Evolutionary conservation across 1,140 invertebrate species (phyloP), one percentile per base, ranked within the genome.

Genomic region (Bombus balteatus): DNA sequence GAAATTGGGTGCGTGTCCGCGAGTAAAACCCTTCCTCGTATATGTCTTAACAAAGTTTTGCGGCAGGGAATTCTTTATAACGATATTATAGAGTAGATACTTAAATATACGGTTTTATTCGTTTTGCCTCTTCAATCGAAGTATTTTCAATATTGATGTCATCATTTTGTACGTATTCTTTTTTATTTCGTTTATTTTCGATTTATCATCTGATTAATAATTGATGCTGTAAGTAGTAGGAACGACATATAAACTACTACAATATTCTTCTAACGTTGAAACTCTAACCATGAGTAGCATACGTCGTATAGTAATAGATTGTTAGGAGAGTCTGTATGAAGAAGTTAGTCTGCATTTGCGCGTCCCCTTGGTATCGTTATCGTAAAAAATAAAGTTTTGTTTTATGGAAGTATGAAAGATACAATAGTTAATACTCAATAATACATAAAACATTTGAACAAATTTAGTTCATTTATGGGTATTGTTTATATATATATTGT

Each of bases 41-140:
- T 10, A 62, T 10, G 12, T 34, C 47, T 22, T 9, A 66, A 83
- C 34, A 6, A 32, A 53, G 28, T 25, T 43, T 28, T 43, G 18
- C 32, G 1, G 12, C 47, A 22, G 32, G 5, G 66, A 84, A 84
- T 79, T 72, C 32, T 72, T 84, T 72, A 72, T 62, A 62, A 47
- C 76, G 5, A 6, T 62, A 80, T 72, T 80, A 84, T 9, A 47
- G 53, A 47, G 32, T n/a, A 12, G 59, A 62, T n/a, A 25, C 3
- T 1, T 62, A 80, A 65, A 72, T 9, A 47, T 32, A 70, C n/a
- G n/a, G n/a, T 65, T 77, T 68, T 70, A 41, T 37, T 18, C n/a
- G 28, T 13, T 28, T n/a, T n/a, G 18, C 47, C 47, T 28, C 28
- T 62, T 32, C 5, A 65, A 9, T 37, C 10, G 1, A 43, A 71